These are phyloP conservation scores for Halichoeres trimaculatus DNA, from an alignment of 2,113 vertebrate genomes.

Conservation along the genomic window DNA sequence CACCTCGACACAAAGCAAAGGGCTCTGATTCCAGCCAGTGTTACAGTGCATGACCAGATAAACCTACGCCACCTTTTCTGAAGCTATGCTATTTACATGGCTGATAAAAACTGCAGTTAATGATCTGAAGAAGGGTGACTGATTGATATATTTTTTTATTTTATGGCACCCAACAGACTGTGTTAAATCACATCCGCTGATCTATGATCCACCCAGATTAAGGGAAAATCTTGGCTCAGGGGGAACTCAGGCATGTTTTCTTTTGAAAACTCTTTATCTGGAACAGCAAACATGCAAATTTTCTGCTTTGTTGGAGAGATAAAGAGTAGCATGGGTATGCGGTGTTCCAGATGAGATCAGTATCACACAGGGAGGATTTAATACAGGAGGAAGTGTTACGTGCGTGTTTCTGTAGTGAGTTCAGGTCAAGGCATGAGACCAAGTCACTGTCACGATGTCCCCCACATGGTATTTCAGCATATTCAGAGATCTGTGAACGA, in stretches of 20 bases:
- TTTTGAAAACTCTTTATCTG: conserved; percentile 40
- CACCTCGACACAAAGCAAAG: too few species aligned
- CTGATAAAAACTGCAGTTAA: conserved; percentile 13
- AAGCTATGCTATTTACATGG: background rate
- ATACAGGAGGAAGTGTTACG: conserved; percentile 19
- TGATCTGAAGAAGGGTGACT: background rate
- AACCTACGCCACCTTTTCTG: background rate
- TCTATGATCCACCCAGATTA: conserved; percentile 45
- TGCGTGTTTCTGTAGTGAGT: conserved; percentile 15
- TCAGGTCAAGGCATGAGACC: conserved; percentile 30
- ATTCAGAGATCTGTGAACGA: conserved; percentile 50
- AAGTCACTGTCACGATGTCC: conserved; percentile 15
- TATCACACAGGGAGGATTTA: conserved; percentile 26
- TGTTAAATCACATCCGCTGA: conserved; percentile 24
- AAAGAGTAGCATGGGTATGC: conserved; percentile 24
- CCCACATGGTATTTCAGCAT: conserved; percentile 10
- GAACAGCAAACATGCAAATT: conserved; percentile 44
- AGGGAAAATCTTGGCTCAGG: conserved; percentile 36
- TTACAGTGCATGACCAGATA: background rate
- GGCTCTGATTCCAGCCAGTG: too few species aligned
- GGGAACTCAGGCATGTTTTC: conserved; percentile 30
- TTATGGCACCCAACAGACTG: background rate
- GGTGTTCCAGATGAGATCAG: conserved; percentile 50
- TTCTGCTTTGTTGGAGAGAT: conserved; percentile 34
- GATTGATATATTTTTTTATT: conserved; percentile 25